Base-by-base conservation (phyloP, 2,797 vertebrate genomes). In the Pseudomugil gertrudae region DNA sequence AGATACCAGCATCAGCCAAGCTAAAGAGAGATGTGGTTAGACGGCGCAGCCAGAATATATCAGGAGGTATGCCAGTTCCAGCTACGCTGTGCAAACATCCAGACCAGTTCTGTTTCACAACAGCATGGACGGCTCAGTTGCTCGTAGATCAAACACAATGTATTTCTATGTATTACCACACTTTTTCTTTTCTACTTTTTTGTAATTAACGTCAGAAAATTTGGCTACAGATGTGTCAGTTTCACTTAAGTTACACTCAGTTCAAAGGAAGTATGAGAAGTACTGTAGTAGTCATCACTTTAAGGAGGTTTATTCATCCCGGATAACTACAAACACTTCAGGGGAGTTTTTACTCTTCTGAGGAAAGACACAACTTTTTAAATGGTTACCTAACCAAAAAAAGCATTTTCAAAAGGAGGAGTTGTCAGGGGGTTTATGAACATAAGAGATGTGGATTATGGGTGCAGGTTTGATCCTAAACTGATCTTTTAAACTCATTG, bases 111-210 rank as follows among this genome's bases (percentile, higher is more conserved):
- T 54, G 74, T 75, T 87, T 35, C 80, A 67, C 76, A 81, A 86
- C 69, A 64, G 36, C 63, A 62, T 81, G 80, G 72, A 79, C 36
- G 0, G 19, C 61, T 57, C 59, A 26, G 52, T 54, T 36, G 67
- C 63, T 38, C 53, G n/a, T 63, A 80, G 78, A 84, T 85, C 65
- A 85, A 84, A 80, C 64, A 57, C 62, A 64, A 61, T 65, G 5
- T 63, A 40, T 69, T 78, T 65, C 63, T 61, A 11, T 13, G 54
- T 38, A 62, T 62, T 63, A 54, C 52, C 15, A 38, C 57, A 56
- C 33, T 57, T 24, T 57, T 58, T 71, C 27, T 13, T 29, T 13
- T 47, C 9, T 14, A 14, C 52, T 53, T 69, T 26, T 63, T 15
- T 47, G 26, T 4, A 55, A 67, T 38, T 57, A 36, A 36, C 35